phyloP scores from a whole-genome alignment of 2,113 vertebrate genomes.

The Tinamus guttatus region DNA sequence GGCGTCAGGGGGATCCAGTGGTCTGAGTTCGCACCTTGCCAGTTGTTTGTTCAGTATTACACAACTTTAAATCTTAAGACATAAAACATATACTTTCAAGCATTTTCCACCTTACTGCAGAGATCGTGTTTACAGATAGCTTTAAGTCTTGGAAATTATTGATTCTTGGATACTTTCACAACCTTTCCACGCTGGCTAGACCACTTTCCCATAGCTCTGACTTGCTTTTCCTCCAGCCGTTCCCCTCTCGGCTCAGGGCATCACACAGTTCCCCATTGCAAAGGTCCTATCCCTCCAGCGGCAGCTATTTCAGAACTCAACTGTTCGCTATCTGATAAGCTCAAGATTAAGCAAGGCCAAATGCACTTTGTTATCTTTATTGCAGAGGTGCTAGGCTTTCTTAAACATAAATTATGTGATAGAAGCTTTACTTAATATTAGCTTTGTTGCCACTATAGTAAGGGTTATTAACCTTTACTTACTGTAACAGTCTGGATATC shows the following conservation, averaged over 20 bases:
- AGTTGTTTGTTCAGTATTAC: not conserved
- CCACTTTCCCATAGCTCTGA: not conserved
- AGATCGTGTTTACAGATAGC: not conserved
- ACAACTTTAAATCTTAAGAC: not conserved
- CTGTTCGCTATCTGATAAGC: not conserved
- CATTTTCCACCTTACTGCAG: not conserved
- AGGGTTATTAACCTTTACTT: not conserved
- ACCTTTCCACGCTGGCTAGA: not conserved
- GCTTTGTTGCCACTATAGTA: not conserved
- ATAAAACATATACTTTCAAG: not conserved
- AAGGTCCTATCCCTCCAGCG: not conserved
- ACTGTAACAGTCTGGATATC: not conserved
- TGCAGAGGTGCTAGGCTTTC: not conserved
- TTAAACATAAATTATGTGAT: not conserved
- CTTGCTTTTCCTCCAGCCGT: not conserved
- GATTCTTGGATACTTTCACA: not conserved
- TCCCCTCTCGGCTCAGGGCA: not conserved
- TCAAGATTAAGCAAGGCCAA: rapidly evolving
- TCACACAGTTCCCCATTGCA: not conserved
- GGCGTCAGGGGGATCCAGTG: not conserved
- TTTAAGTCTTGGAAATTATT: not conserved
- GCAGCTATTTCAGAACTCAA: not conserved
- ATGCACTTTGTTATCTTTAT: not conserved
- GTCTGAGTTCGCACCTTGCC: not conserved
- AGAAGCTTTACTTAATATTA: not conserved